Base-by-base conservation (phyloP, 1,140 invertebrate genomes). In the Conopomorpha cramerella region DNA sequence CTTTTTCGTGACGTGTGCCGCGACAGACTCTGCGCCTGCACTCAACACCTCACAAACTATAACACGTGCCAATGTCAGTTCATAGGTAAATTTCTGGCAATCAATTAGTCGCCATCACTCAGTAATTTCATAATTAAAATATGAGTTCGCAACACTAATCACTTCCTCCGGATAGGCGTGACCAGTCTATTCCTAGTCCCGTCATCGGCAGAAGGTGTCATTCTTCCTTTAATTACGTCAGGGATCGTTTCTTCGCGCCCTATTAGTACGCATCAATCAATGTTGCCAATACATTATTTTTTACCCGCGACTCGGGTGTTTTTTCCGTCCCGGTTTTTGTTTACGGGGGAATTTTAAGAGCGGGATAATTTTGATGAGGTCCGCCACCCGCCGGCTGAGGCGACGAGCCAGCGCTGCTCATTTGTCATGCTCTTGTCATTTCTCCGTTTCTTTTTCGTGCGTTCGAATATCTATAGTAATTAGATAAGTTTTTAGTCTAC, bases 361-460 rank as follows among this genome's bases (percentile, higher is more conserved):
- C 55, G 67, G 63, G 65, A 72, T 76, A 71, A 76, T 72, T 32
- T 76, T 72, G 67, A 76, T 76, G 71, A 76, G 71, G 71, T 71
- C 62, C 60, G 64, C 71, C 67, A 72, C 71, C 71, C 71, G 71
- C 59, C 67, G 61, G 63, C 56, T 62, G 58, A 65, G 62, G n/a
- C n/a, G n/a, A n/a, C n/a, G n/a, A 55, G 52, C 58, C 54, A 55
- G 47, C 61, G 53, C 44, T 53, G 62, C 67, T 76, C 71, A 76
- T 76, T 76, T 76, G 71, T 76, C 71, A 76, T 76, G 68, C 66
- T 76, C 71, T 76, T 76, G 71, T 73, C 71, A 71, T 73, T 76
- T 70, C 63, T 70, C 64, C 58, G 58, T 70, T 73, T 76, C 68
- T 73, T 34, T 34, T 76, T 71, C 52, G 55, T 58, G 52, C 59